Conservation (phyloP, 2,113 vertebrate species). For the Parus major region DNA sequence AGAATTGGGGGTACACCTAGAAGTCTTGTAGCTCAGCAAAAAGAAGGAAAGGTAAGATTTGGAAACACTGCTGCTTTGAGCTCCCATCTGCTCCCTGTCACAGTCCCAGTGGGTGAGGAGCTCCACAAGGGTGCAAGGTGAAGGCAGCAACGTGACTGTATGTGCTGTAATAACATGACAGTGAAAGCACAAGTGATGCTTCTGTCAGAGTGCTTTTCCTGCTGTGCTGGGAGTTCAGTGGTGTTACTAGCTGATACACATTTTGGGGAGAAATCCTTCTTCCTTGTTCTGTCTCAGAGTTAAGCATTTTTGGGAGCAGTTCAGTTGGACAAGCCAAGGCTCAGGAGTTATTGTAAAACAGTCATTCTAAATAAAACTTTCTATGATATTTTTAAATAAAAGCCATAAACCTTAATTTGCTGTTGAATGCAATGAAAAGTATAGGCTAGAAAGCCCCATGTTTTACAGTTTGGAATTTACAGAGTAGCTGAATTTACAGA, state of each 20-base stretch:
- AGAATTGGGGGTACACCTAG: neutral
- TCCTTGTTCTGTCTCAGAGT: neutral
- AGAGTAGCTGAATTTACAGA: neutral
- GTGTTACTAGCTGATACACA: neutral
- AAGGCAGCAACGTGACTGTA: neutral
- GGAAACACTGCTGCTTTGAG: neutral
- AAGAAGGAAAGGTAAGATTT: neutral
- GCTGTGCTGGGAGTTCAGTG: neutral
- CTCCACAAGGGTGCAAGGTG: neutral
- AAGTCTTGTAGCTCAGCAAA: neutral
- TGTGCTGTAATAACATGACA: neutral
- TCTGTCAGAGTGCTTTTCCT: neutral
- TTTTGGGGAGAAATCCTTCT: neutral
- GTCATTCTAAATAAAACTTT: constrained; percentile 27
- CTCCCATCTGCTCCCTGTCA: neutral
- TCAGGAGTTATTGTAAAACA: constrained; percentile 2
- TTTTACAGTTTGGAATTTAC: neutral
- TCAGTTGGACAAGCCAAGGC: neutral
- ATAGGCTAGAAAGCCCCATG: neutral
- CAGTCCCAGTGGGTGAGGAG: neutral
- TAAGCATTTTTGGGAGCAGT: neutral
- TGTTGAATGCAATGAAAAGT: neutral
- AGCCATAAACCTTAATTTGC: constrained; percentile 29
- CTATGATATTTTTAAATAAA: neutral
- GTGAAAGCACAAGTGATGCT: neutral